phyloP scores from a whole-genome alignment of 2,888 invertebrate genomes.

The Willowsia nigromaculata region DNA sequence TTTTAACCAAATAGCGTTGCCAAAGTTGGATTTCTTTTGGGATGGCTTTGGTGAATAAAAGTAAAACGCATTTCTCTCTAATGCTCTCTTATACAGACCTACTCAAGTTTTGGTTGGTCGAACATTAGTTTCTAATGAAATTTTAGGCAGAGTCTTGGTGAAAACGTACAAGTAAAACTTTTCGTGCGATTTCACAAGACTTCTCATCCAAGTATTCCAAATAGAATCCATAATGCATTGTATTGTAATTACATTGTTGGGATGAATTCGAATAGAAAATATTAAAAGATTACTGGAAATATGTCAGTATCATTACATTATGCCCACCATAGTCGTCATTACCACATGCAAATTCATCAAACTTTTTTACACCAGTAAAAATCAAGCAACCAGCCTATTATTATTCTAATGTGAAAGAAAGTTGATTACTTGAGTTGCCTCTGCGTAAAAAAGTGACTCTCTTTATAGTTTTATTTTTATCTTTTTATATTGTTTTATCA shows the following conservation, averaged over 20 bases:
- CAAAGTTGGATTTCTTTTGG: background rate
- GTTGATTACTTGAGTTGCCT: background rate
- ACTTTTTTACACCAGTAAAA: background rate
- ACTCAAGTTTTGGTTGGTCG: background rate
- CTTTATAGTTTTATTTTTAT: background rate
- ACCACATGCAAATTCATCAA: background rate
- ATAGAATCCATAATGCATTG: background rate
- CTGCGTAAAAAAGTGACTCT: background rate
- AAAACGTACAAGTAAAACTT: background rate
- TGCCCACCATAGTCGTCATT: background rate
- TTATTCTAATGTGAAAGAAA: constrained; percentile 10
- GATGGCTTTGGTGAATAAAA: background rate
- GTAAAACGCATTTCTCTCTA: background rate
- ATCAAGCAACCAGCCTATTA: background rate
- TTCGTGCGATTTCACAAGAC: too few relatives aligned
- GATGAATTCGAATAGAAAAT: background rate
- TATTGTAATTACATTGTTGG: background rate
- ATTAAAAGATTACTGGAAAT: background rate
- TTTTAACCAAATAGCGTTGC: constrained; percentile 43
- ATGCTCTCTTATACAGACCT: background rate
- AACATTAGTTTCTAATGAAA: background rate
- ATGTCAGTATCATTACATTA: constrained; percentile 1
- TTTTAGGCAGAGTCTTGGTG: background rate
- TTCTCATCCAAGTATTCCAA: too few relatives aligned
- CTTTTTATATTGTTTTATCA: constrained; percentile 23